Percentiles rank a stretch among this genome's conserved stretches.
These are phyloP conservation scores for Ips typographus DNA, from an alignment of 1,140 invertebrate genomes.

Conservation along the genomic window DNA sequence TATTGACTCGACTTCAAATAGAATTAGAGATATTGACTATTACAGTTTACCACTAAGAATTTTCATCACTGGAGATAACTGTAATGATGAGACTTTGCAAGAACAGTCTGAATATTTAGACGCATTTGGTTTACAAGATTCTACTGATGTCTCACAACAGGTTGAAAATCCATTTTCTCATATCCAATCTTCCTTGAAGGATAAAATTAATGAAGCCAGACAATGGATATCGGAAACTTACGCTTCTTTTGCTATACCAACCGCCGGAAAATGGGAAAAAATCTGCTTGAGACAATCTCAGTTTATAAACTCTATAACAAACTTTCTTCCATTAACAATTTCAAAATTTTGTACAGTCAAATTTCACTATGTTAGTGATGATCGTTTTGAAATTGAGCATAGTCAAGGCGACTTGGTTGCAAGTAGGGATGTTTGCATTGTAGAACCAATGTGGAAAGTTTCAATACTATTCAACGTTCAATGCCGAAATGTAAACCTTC, in stretches of 20 bases:
- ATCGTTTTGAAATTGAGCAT: constrained; percentile 74
- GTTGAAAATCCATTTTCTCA: constrained; percentile 52
- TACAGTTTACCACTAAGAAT: constrained; percentile 79
- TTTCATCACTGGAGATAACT: constrained; percentile 72
- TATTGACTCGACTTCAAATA: constrained; percentile 79
- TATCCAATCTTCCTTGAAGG: constrained; percentile 58
- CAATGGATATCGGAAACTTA: constrained; percentile 83
- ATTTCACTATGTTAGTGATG: constrained; percentile 76
- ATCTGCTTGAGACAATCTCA: constrained; percentile 78
- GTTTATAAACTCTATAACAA: constrained; percentile 72
- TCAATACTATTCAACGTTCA: constrained; percentile 65
- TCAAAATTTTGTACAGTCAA: constrained; percentile 70
- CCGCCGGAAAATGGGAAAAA: constrained; percentile 72
- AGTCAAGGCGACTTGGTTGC: constrained; percentile 80
- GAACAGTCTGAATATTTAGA: constrained; percentile 54
- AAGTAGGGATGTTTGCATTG: constrained; percentile 73
- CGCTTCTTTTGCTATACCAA: constrained; percentile 80
- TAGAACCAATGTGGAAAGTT: constrained; percentile 79
- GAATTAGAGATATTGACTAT: constrained; percentile 77
- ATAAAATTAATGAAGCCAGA: constrained; percentile 67
- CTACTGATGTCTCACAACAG: constrained; percentile 37
- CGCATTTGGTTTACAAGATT: constrained; percentile 47
- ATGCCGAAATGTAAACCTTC: constrained; percentile 64
- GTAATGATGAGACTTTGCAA: constrained; percentile 61
- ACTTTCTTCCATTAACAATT: constrained; percentile 73